Conservation (phyloP, 2,113 vertebrate genomes). For the Rhinoderma darwinii region DNA sequence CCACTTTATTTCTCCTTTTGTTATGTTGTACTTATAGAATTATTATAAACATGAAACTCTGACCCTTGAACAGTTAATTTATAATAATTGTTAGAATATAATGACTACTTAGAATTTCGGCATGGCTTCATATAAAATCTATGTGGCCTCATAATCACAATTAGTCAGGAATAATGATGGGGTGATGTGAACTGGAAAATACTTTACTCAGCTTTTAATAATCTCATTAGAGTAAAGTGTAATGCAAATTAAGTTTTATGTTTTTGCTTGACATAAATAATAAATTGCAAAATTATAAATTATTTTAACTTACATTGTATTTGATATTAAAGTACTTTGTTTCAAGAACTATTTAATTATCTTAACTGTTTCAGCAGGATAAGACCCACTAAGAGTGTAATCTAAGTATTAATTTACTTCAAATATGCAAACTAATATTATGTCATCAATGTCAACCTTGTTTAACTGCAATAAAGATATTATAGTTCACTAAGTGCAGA, state of each 20-base stretch:
- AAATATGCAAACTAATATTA: not conserved
- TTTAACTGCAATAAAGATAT: not conserved
- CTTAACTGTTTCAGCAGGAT: slow-evolving; percentile 1
- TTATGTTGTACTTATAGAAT: not conserved
- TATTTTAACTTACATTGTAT: not conserved
- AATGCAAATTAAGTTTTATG: slow-evolving; percentile 39
- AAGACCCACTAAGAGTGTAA: not conserved
- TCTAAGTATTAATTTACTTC: not conserved
- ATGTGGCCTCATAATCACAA: slow-evolving; percentile 30
- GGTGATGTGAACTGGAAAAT: slow-evolving; percentile 38
- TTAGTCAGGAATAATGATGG: slow-evolving; percentile 29
- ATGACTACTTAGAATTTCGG: slow-evolving; percentile 30
- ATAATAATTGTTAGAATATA: not conserved
- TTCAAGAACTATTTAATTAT: slow-evolving; percentile 17
- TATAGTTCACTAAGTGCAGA: not conserved
- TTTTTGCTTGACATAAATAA: slow-evolving; percentile 41
- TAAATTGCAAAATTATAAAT: slow-evolving; percentile 11
- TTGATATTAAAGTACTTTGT: slow-evolving; percentile 7
- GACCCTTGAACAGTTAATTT: not conserved
- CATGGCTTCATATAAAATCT: slow-evolving; percentile 18
- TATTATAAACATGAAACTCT: not conserved
- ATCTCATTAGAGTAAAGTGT: slow-evolving; percentile 40
- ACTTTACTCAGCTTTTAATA: slow-evolving; percentile 43
- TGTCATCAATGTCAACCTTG: not conserved
- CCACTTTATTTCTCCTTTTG: not conserved